Evolutionary conservation across 2,888 invertebrate genomes (phyloP).

Genomic region (Physocephala rufipes): DNA sequence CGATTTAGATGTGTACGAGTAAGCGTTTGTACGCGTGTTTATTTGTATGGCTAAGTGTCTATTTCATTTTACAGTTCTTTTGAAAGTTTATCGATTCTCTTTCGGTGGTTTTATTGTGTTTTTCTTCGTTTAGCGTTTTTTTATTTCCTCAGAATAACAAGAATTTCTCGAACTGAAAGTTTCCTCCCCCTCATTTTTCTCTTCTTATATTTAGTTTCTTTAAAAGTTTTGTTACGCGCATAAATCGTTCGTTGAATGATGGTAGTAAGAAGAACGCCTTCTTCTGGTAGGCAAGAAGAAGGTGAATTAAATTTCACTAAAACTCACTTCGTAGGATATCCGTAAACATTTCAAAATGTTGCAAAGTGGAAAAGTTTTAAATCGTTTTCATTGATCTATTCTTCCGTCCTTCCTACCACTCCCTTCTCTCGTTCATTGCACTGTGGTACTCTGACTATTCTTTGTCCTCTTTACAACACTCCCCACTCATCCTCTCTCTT

Average conservation of each 20-base stretch:
- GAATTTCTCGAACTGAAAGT: neutral
- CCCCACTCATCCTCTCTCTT: neutral
- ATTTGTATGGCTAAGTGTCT: neutral
- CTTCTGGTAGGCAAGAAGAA: neutral
- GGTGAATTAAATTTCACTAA: too few relatives aligned
- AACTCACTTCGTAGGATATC: too few relatives aligned
- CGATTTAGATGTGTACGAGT: too few relatives aligned
- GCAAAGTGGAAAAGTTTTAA: too few relatives aligned
- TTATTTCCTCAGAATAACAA: neutral
- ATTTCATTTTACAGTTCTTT: slow-evolving; percentile 7
- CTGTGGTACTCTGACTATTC: too few relatives aligned
- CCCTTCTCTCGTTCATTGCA: too few relatives aligned
- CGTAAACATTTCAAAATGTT: too few relatives aligned
- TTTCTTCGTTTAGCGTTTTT: neutral
- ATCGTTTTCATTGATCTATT: too few relatives aligned
- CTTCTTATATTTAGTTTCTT: neutral
- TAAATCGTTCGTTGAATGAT: slow-evolving; percentile 13
- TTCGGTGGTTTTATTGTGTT: neutral
- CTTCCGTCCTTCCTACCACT: too few relatives aligned
- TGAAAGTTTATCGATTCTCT: slow-evolving; percentile 15
- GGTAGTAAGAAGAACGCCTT: neutral
- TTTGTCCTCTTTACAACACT: neutral
- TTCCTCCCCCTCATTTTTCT: neutral
- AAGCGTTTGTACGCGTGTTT: neutral
- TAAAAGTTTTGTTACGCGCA: slow-evolving; percentile 5